Evolutionary conservation across 2,888 invertebrate species (phyloP).

Genomic region (Trissoscelio sp.): DNA sequence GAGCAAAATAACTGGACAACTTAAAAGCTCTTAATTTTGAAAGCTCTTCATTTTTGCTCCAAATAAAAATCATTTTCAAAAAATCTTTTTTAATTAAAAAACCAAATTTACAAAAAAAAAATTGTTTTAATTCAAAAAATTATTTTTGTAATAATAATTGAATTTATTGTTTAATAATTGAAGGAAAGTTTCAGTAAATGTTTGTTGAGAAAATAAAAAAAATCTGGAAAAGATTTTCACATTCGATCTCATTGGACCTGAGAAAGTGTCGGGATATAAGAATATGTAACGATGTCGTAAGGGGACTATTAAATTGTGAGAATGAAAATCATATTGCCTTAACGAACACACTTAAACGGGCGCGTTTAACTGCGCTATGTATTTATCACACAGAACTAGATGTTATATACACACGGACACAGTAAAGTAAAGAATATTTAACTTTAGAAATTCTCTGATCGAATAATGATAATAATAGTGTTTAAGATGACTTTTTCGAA

Average conservation of each 20-base stretch:
- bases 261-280: constrained; percentile 45
- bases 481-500: constrained; percentile 56
- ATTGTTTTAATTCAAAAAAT: too few species aligned
- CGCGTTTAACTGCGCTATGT: constrained; percentile 26
- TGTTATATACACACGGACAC: constrained; percentile 31
- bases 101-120: neutral
- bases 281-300: constrained; percentile 51
- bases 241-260: constrained; percentile 21
- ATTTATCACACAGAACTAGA: constrained; percentile 51
- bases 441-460: constrained; percentile 60
- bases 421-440: constrained; percentile 35
- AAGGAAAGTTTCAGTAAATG: neutral
- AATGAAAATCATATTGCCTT: constrained; percentile 65
- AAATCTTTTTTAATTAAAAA: neutral
- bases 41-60: neutral
- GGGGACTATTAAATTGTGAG: constrained; percentile 45
- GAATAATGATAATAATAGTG: constrained; percentile 63
- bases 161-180: neutral
- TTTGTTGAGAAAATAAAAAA: neutral
- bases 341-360: constrained; percentile 48
- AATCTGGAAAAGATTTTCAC: constrained; percentile 14
- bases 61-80: neutral
- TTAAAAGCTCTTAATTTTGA: constrained; percentile 75
- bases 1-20: constrained; percentile 87
- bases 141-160: too few species aligned